Evolutionary conservation across 2,888 invertebrate species (phyloP), one percentile per base, ranked within the genome.

Genomic region (Polyploca ridens): DNA sequence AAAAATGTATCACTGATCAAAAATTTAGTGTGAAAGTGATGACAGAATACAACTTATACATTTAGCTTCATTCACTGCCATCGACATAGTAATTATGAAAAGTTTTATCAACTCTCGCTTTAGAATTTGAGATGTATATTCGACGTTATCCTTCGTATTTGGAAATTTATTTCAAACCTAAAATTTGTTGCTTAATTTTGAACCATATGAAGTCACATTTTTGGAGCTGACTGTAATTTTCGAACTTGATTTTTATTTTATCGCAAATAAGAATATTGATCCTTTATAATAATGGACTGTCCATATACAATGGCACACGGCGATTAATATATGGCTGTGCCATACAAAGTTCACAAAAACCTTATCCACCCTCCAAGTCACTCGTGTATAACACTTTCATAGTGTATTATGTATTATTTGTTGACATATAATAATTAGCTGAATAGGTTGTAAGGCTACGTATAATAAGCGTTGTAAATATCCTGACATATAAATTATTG

Each of bases 401-500:
- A 19, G 41, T 27, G 16, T 41, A 33, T 63, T 66, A 66, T 64
- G 68, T 71, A 69, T 73, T 73, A 67, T 72, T 70, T 73, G 72
- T 74, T 74, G 72, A 71, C 71, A 65, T 71, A 66, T 70, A 69
- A 71, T 73, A 73, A 75, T 72, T 78, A 79, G 74, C 67, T 73
- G 67, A 64, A 41, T 79, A 78, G 73, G 58, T 62, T 66, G 44
- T 84, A 86, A 82, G 82, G 66, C 69, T 73, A 78, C 81, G 74
- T 79, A 54, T 54, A 33, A 54, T 54, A 86, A 82, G 80, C 82
- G 82, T 84, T 91, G 91, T 91, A 91, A 90, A 91, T 91, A 91
- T 90, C 83, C 84, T 85, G 87, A 86, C 83, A 87, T 85, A 90
- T 91, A 91, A 91, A 90, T 91, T 90, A 91, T 90, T 90, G 90